Percentiles rank a stretch among this genome's conserved stretches.
These are phyloP conservation scores for Malacoraja senta DNA, from an alignment of 2,797 vertebrate species.

Conservation along the genomic window DNA sequence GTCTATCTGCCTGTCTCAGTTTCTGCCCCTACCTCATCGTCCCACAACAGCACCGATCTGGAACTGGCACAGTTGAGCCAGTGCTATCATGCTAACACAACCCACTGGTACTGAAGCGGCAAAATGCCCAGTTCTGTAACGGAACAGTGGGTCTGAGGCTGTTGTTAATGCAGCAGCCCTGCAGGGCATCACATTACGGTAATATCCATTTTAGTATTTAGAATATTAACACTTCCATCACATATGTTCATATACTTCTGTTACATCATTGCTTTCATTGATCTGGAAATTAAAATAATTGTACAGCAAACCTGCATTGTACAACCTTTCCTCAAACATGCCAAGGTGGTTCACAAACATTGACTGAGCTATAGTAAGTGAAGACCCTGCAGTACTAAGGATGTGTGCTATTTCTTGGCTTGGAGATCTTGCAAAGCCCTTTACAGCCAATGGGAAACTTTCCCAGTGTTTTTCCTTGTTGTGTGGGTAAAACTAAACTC, in stretches of 20 bases:
- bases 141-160: neutral
- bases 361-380: neutral
- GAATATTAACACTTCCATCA: neutral
- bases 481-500: neutral
- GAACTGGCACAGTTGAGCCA: no score
- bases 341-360: neutral
- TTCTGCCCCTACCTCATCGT: no score
- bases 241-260: neutral
- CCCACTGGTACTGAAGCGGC: no score
- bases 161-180: neutral
- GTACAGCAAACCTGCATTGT: neutral
- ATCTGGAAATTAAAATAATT: neutral
- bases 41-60: no score
- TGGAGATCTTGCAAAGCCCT: neutral
- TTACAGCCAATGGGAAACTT: neutral
- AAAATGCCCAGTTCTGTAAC: neutral
- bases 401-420: neutral
- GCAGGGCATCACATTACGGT: neutral
- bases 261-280: neutral
- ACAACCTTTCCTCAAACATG: neutral
- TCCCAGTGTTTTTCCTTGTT: neutral
- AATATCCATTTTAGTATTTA: neutral
- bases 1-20: no score
- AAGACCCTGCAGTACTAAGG: neutral
- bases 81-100: no score